These are phyloP conservation scores for Microplitis demolitor DNA, from an alignment of 1,140 invertebrate genomes.

Conservation along the genomic window DNA sequence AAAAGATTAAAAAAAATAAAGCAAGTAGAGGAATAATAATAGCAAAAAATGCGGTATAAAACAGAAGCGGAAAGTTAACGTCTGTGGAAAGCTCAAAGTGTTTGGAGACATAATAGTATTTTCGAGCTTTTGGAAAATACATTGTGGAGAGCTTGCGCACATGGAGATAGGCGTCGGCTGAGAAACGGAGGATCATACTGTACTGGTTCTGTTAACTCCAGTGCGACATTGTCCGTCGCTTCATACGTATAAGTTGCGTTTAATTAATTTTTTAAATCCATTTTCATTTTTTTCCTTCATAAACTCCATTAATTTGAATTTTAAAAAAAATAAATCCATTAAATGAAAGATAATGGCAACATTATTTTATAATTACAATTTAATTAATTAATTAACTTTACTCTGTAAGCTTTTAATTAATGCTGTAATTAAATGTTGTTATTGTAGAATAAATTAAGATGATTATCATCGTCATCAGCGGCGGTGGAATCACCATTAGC, in stretches of 20 bases:
- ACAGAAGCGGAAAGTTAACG: background rate
- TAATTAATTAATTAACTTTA: no score
- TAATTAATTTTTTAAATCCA: background rate
- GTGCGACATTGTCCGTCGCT: slow-evolving; percentile 47
- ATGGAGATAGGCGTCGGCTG: slow-evolving; percentile 47
- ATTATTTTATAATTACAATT: no score
- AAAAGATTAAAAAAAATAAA: background rate
- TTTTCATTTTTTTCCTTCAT: slow-evolving; percentile 6
- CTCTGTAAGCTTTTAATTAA: no score
- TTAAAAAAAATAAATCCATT: no score
- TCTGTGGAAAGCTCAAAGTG: slow-evolving; percentile 23
- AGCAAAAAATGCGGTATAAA: background rate
- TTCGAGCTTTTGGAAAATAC: slow-evolving; percentile 31
- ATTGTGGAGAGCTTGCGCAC: slow-evolving; percentile 38
- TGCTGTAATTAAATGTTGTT: no score
- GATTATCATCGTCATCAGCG: no score
- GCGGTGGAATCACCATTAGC: no score
- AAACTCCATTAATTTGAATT: background rate
- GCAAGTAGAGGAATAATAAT: background rate
- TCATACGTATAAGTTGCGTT: slow-evolving; percentile 36
- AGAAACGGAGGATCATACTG: slow-evolving; percentile 10
- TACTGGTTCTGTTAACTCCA: slow-evolving; percentile 27
- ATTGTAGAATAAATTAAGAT: no score
- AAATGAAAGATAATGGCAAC: no score
- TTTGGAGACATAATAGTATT: slow-evolving; percentile 30